Base-by-base conservation (phyloP, 2,113 vertebrate genomes). In the Coregonus clupeaformis region DNA sequence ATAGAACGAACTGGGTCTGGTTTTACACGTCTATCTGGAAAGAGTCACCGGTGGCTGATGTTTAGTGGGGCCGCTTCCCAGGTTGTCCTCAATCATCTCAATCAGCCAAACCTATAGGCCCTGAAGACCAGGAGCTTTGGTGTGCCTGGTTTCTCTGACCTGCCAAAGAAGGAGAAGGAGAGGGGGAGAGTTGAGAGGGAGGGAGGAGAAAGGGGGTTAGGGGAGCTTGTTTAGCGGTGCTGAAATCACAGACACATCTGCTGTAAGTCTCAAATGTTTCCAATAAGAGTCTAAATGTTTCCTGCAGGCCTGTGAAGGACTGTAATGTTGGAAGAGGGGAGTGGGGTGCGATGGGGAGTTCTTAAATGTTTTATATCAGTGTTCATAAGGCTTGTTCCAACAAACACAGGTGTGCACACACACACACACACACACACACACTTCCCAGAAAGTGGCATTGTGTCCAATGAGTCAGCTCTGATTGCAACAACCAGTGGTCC, bases 241-340 rank as follows among this genome's bases (percentile, higher is more conserved):
- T 77, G 79, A 64, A 91, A 88, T 86, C 87, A 87, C 80, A 82
- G 24, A 73, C 82, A 80, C 87, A 90, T 89, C 87, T 89, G 88
- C 77, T 86, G 82, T 82, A 86, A 85, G 85, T 86, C 84, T 78
- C 47, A 1, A 83, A 74, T 77, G 82, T 87, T 85, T 87, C 82
- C 82, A 90, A 83, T 77, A 85, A 82, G 27, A 5, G 64, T 74
- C 57, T 80, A 83, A 86, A 86, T 78, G 86, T 83, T 86, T 90
- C 83, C 85, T 82, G 71, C 72, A 79, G 77, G 66, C 57, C 71
- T 63, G 79, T 71, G 75, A 84, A 84, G 11, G 20, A 60, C 79
- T 80, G 79, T 66, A 6, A 7, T 20, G 20, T 30, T 29, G 4
- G 22, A 25, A 18, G 25, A 6, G 24, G 6, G 47, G 14, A 42